Evolutionary conservation across 2,888 invertebrate species (phyloP).

Genomic region (Hecatera dysodea): DNA sequence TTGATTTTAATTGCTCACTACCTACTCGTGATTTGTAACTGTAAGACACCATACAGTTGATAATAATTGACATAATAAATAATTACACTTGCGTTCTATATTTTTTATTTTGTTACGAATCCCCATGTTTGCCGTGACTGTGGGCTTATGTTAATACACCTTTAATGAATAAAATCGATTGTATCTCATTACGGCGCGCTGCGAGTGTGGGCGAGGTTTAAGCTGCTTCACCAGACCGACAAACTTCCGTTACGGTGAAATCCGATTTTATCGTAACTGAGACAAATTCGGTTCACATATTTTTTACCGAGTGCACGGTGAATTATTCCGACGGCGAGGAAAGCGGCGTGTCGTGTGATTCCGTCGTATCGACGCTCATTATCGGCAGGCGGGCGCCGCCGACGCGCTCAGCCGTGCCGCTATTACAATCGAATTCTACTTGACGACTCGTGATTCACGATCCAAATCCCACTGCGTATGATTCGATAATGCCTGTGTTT

Average conservation of each 20-base stretch:
- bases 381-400: slow-evolving; percentile 71
- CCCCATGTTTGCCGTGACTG: background rate
- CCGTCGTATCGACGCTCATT: slow-evolving; percentile 82
- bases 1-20: slow-evolving; percentile 4
- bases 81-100: background rate
- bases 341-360: slow-evolving; percentile 78
- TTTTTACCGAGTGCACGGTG: slow-evolving; percentile 79
- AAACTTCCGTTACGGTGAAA: slow-evolving; percentile 73
- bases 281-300: slow-evolving; percentile 80
- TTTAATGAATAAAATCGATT: slow-evolving; percentile 50
- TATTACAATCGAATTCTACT: slow-evolving; percentile 84
- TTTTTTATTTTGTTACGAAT: slow-evolving; percentile 7
- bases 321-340: slow-evolving; percentile 72
- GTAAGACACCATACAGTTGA: background rate
- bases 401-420: slow-evolving; percentile 80
- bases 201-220: slow-evolving; percentile 38
- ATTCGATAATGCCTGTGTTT: slow-evolving; percentile 70
- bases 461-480: slow-evolving; percentile 77
- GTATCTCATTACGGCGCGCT: slow-evolving; percentile 44
- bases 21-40: background rate
- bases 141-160: slow-evolving; percentile 18
- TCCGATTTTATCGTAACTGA: slow-evolving; percentile 70
- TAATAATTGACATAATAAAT: slow-evolving; percentile 2
- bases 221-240: slow-evolving; percentile 56
- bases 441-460: slow-evolving; percentile 87